Evolutionary conservation across 1,140 invertebrate species (phyloP), one percentile per base, ranked within the genome.

Genomic region (Atta colombica): DNA sequence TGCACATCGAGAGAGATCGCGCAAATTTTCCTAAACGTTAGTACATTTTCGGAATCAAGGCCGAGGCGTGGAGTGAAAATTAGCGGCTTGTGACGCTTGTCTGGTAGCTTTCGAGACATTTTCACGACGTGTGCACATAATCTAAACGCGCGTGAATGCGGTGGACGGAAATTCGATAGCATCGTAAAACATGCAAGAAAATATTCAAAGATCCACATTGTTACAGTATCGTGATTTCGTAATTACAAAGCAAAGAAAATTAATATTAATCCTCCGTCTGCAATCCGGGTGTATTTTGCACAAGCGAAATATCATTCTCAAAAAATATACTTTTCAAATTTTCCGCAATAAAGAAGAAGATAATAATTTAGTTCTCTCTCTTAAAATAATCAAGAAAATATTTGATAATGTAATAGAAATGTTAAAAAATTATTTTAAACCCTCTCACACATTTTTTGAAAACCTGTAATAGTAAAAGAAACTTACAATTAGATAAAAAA

Each of bases 21-120:
- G 66, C 65, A 14, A 18, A 25, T 81, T 71, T 69, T 68, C 31
- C n/a, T 12, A 69, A 18, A 68, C 14, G 60, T 21, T 25, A 39
- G 28, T 39, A 18, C 25, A 3, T 82, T 82, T 82, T 31, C 68
- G 55, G 53, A 74, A 74, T 74, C 87, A 85, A 84, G 86, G 78
- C 58, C 71, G 45, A 21, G 55, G 28, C 31, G 25, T 55, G 28
- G 63, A 14, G 78, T 71, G 63, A 69, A 66, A 85, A 77, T 89
- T 88, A 81, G 31, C 78, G 28, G 18, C 77, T 16, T 35, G 28
- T 14, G 49, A 21, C 65, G 51, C 14, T 55, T 55, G 74, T 88
- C 63, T 60, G 21, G 61, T 66, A 14, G 66, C 78, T 72, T 55
- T 39, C 78, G 66, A 45, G 77, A 14, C 65, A 21, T 69, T 51